Evolutionary conservation across 1,140 invertebrate species (phyloP), one percentile per base, ranked within the genome.

Genomic region (Triops longicaudatus): DNA sequence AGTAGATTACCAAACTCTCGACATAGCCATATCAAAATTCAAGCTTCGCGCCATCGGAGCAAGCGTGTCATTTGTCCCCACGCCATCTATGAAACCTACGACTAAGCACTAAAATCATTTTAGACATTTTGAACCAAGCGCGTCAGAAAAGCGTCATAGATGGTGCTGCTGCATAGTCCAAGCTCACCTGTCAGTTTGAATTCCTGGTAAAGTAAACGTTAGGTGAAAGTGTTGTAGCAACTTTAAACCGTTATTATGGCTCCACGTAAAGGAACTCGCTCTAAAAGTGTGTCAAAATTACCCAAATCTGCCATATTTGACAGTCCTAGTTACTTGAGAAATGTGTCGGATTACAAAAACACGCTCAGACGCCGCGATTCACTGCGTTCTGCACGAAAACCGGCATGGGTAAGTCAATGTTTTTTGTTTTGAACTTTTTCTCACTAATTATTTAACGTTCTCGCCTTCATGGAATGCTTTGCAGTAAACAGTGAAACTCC

Each of bases 321-420:
- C 28, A 77, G 76, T 73, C 76, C 76, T 6, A 73, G 43, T 27
- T 77, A 77, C 26, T 31, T 77, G 72, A 73, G 42, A 73, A 71
- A 77, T 73, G 76, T 77, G 7, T 73, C 76, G 4, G 73, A 77
- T 73, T 77, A 44, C 72, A 77, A 77, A 41, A 43, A 41, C 12
- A 73, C 76, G 7, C 76, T 77, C n/a, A 12, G 76, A n/a, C 71
- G 76, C 7, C 72, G 76, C n/a, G 76, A 77, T 22, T 77, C 76
- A 6, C 14, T 42, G 72, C 76, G 76, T 37, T 73, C 50, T 26
- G 72, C 73, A 31, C 72, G 72, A 11, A 77, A 75, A n/a, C n/a
- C 37, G 7, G 31, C 31, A 31, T 43, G 44, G 74, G 74, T 75
- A 73, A n/a, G 28, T 73, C 0, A 12, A 73, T 14, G 5, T 14